Evolutionary conservation across 2,113 vertebrate species (phyloP).

Genomic region (Martes martes): DNA sequence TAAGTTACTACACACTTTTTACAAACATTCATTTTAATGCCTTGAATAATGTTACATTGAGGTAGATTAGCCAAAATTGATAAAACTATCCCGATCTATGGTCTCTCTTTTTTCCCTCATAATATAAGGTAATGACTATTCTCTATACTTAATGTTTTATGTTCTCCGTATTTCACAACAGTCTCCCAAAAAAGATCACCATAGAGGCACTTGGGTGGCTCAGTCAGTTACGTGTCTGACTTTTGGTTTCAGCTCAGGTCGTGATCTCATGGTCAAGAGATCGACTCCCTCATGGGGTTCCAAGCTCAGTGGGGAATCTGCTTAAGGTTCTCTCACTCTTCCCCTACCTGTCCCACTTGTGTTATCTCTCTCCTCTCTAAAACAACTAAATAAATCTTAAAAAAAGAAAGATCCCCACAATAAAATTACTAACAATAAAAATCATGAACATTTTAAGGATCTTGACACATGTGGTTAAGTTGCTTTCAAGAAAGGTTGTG

Average conservation of each 20-base stretch:
- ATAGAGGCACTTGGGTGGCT: background rate
- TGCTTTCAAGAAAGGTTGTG: background rate
- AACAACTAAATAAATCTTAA: background rate
- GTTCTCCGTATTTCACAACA: background rate
- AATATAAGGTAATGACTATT: background rate
- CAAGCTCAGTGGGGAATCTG: background rate
- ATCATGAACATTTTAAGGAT: background rate
- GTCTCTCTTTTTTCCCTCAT: background rate
- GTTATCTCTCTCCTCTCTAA: background rate
- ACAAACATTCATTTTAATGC: background rate
- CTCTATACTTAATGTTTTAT: background rate
- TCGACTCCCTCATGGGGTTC: background rate
- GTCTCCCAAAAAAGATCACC: background rate
- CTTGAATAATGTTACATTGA: background rate
- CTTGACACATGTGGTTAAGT: background rate
- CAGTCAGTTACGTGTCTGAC: background rate
- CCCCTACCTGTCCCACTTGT: background rate
- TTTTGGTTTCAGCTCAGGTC: background rate
- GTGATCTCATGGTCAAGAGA: background rate
- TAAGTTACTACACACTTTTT: background rate
- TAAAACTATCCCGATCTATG: background rate
- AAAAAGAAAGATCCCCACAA: background rate
- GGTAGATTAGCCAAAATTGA: background rate
- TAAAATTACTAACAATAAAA: background rate
- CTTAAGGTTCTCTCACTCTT: background rate